These are phyloP conservation scores for Micronycteris hirsuta DNA, from an alignment of 2,113 vertebrate species.

Conservation along the genomic window DNA sequence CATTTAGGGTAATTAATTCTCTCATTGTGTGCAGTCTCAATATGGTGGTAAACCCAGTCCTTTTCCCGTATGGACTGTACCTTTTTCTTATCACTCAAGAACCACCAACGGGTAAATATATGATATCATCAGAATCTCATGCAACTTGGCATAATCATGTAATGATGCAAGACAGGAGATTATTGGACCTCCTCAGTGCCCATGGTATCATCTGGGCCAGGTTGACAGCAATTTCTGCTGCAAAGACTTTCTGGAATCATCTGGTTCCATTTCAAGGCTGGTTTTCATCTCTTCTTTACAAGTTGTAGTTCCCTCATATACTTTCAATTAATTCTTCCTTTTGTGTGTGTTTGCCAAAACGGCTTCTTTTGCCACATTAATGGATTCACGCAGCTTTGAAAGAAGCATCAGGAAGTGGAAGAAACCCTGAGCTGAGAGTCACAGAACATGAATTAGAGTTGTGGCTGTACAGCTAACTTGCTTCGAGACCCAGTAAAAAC, in stretches of 20 bases:
- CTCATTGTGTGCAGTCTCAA: not conserved
- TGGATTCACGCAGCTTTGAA: not conserved
- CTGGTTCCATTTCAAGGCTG: not conserved
- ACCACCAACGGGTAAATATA: not conserved
- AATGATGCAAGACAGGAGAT: not conserved
- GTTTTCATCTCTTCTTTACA: not conserved
- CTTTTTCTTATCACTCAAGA: not conserved
- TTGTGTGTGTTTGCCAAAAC: not conserved
- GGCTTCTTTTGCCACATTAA: not conserved
- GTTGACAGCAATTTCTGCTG: not conserved
- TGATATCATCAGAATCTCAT: not conserved
- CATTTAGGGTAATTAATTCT: not conserved
- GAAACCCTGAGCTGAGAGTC: not conserved
- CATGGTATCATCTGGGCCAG: no score
- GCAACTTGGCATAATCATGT: not conserved
- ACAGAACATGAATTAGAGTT: not conserved
- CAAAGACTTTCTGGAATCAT: not conserved
- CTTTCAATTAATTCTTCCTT: not conserved
- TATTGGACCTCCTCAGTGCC: not conserved
- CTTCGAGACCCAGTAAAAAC: not conserved
- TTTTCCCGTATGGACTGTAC: not conserved
- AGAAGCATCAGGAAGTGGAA: not conserved
- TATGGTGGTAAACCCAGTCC: not conserved
- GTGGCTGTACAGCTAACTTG: not conserved
- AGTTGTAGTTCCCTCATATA: not conserved